Evolutionary conservation across 1,140 invertebrate genomes (phyloP), one percentile per base, ranked within the genome.

Genomic region (Thaumetopoea pityocampa): DNA sequence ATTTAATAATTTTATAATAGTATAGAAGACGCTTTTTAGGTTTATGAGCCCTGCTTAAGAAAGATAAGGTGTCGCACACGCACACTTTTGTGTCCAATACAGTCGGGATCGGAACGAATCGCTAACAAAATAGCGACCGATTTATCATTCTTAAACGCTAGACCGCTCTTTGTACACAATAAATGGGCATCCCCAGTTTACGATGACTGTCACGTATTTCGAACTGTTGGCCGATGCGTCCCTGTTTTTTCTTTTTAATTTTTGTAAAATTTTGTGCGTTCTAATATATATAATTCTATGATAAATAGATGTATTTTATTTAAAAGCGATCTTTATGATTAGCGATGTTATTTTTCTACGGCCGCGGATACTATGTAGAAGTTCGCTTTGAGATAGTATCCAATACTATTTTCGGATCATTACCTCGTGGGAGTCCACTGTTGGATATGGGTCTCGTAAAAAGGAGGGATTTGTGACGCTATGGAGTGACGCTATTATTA

Each of bases 131-230:
- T 64, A 19, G 43, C 22, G 35, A 38, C 56, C 73, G 72, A 83
- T 83, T 81, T 81, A 81, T 83, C 79, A 83, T 83, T 69, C 72
- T 79, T 77, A 83, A 83, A 73, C 55, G 62, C 64, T 74, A 22
- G 62, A 41, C 68, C 50, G 51, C 48, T 48, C 47, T 55, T 59
- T 64, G 63, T 57, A 46, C 46, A 52, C 47, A 57, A 48, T 67
- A 69, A 71, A 78, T 72, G 78, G 78, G 70, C 72, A 67, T 77
- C 71, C 63, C 62, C 23, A 10, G 56, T 54, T 58, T 62, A 53
- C 60, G 56, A 69, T 30, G 56, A 71, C 73, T 71, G 76, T 78
- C 79, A 83, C 76, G 79, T 83, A 69, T 67, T 49, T 34, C 42
- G 48, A 43, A 60, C 49, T 52, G 51, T 65, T 66, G 51, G 56